These are phyloP conservation scores for Nicator chloris DNA, from an alignment of 2,113 vertebrate genomes.

Conservation along the genomic window DNA sequence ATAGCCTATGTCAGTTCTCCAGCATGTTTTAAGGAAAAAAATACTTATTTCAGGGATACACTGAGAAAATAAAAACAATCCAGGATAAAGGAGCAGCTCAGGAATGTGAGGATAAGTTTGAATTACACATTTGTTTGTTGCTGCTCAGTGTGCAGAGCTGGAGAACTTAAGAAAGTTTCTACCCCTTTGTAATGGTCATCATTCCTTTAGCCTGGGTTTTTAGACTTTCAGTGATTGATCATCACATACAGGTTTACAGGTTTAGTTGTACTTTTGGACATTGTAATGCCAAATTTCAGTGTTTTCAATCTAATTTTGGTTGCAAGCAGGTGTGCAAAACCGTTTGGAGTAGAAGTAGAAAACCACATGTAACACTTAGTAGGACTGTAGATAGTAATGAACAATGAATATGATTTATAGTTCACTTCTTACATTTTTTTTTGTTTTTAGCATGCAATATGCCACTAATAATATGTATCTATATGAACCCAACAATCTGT, in stretches of 20 bases:
- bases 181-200: constrained; percentile 59
- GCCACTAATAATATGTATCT: background rate
- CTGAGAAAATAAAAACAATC: constrained; percentile 68
- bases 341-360: background rate
- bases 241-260: background rate
- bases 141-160: constrained; percentile 79
- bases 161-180: constrained; percentile 75
- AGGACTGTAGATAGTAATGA: background rate
- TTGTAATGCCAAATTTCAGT: background rate
- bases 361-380: background rate
- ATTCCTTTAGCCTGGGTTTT: background rate
- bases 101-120: constrained; percentile 79
- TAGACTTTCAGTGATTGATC: background rate
- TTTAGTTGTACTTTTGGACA: background rate
- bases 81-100: constrained; percentile 61
- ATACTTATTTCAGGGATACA: background rate
- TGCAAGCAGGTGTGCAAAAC: background rate
- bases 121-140: constrained; percentile 81
- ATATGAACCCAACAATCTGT: background rate
- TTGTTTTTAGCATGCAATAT: background rate
- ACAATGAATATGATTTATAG: background rate
- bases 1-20: background rate
- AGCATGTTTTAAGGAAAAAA: background rate
- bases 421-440: background rate
- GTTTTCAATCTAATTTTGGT: background rate